Evolutionary conservation across 1,140 invertebrate genomes (phyloP), one percentile per base, ranked within the genome.

Genomic region (roundworm (Caenorhabditis elegans)): DNA sequence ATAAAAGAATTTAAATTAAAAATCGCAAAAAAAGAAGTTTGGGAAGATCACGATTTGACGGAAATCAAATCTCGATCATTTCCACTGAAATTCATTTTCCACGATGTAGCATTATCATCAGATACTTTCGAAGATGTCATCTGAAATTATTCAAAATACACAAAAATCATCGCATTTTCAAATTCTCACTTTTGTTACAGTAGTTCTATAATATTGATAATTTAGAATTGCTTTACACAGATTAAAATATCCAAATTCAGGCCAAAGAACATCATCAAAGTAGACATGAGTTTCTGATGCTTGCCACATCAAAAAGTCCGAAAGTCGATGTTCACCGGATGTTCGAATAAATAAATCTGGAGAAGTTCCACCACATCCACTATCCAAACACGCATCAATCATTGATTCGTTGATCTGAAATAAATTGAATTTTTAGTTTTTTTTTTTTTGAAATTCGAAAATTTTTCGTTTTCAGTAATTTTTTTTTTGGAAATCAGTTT

Each of bases 231-330:
- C 87, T 53, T 87, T 87, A 51, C 85, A 88, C 17, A 88, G 76
- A 75, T 88, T 83, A 76, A 79, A 85, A 47, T 86, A 88, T 53
- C 78, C 70, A 36, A 88, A 87, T 5, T 88, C 87, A 1, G 87
- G 87, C 87, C 87, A 88, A 4, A 88, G 77, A 43, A 88, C 87
- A 65, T 88, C 80, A 34, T 89, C 88, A 53, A 89, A 88, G 47
- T 89, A 82, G 11, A 89, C 47, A 79, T 84, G 88, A 15, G 55
- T 60, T 36, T 86, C 80, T 13, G 87, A 85, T 26, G 95, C 95
- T 93, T 99, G 97, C 96, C 96, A 98, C 78, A 98, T 91, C 82
- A 99, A 92, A 90, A 98, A 99, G 91, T 99, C 97, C 88, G 96
- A 98, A 0, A 99, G 92, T 85, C 97, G 91, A 3, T 94, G 93